Percentiles rank a stretch among this genome's conserved stretches.
Conservation (phyloP, 2,113 vertebrate genomes). For the Mesoclemmys tuberculata region DNA sequence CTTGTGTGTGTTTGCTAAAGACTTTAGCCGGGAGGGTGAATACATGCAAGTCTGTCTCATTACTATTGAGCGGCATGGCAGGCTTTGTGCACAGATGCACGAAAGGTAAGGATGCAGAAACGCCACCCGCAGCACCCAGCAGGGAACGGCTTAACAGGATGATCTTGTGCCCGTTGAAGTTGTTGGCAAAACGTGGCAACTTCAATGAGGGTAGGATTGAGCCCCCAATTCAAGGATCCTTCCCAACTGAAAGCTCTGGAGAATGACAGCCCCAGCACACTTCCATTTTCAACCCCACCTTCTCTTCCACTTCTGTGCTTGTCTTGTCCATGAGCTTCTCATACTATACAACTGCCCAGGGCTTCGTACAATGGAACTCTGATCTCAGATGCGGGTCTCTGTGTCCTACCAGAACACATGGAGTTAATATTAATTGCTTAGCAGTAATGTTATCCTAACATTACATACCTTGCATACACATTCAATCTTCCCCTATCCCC, state of each 20-base stretch:
- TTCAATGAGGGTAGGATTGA: fast-evolving
- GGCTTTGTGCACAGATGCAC: neutral
- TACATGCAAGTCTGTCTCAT: neutral
- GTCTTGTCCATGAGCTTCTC: fast-evolving
- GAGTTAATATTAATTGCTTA: neutral
- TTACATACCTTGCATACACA: neutral
- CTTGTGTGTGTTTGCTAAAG: neutral
- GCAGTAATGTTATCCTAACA: neutral
- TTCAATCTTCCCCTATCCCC: neutral
- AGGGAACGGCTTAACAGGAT: neutral
- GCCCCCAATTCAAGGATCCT: neutral
- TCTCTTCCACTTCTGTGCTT: neutral
- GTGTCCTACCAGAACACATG: neutral
- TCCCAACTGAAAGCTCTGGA: neutral
- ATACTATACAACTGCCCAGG: neutral
- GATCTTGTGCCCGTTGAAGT: neutral
- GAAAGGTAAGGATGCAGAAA: neutral
- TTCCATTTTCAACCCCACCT: neutral
- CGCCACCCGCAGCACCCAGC: neutral
- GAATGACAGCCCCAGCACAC: neutral
- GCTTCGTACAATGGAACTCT: neutral
- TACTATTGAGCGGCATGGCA: neutral
- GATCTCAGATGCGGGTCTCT: neutral
- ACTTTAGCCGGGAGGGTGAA: neutral
- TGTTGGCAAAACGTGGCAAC: neutral